phyloP scores from a whole-genome alignment of 1,140 invertebrate species.

The Teleopsis dalmanni region DNA sequence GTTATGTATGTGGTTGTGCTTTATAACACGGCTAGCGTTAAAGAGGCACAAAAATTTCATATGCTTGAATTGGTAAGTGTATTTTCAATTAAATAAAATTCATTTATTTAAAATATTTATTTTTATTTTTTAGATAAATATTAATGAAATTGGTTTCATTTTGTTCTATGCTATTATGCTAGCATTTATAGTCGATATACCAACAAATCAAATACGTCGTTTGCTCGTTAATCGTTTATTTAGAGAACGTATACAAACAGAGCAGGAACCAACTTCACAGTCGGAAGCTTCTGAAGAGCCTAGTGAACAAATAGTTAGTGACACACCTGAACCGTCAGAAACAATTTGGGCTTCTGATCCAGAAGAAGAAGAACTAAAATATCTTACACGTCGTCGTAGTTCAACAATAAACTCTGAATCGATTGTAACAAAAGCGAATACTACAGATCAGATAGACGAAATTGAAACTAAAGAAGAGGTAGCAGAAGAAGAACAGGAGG shows the following conservation, averaged over 20 bases:
- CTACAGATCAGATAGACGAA: not conserved
- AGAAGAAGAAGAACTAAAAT: constrained; percentile 22
- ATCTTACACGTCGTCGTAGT: constrained; percentile 10
- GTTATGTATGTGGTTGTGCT: constrained; percentile 24
- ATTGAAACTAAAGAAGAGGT: not conserved
- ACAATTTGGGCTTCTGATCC: constrained; percentile 24
- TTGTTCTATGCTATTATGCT: constrained; percentile 37
- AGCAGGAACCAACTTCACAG: constrained; percentile 6
- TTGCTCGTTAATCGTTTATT: constrained; percentile 31
- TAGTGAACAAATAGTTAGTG: constrained; percentile 8
- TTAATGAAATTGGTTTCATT: constrained; percentile 19
- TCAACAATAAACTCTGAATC: no score
- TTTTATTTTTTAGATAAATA: constrained; percentile 15
- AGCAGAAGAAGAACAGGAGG: constrained; percentile 6
- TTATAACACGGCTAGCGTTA: constrained; percentile 23
- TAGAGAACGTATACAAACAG: constrained; percentile 14
- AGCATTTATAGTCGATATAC: constrained; percentile 50
- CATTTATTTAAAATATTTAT: not conserved
- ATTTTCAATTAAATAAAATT: not conserved
- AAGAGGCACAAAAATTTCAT: constrained; percentile 23
- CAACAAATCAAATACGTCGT: constrained; percentile 49
- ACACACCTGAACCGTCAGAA: constrained; percentile 17
- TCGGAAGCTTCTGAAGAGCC: constrained; percentile 4
- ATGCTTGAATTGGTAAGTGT: constrained; percentile 23
- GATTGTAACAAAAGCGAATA: no score